phyloP scores from a whole-genome alignment of 2,797 vertebrate species.

The Spinus olivaceus region DNA sequence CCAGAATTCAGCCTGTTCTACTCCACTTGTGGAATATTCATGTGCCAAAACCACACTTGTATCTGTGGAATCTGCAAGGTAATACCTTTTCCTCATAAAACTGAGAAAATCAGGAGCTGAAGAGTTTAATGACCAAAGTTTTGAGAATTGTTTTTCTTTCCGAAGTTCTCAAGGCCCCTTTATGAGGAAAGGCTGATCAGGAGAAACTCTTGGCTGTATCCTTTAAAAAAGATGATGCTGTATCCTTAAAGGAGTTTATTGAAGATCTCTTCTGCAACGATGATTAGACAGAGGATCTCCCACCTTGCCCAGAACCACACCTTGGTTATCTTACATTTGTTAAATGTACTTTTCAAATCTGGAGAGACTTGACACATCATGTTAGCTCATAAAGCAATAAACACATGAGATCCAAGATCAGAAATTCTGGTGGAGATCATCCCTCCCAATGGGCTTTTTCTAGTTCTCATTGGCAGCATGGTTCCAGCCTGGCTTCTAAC shows the following conservation, averaged over 20 bases:
- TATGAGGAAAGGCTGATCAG: not conserved
- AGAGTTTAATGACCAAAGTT: not conserved
- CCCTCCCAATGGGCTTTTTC: not conserved
- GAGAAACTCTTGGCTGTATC: not conserved
- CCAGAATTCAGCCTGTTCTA: not conserved
- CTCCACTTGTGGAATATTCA: not conserved
- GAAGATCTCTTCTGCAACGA: not conserved
- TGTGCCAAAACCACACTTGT: accelerated
- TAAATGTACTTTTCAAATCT: not conserved
- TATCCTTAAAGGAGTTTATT: not conserved
- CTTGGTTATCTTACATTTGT: not conserved
- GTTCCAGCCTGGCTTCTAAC: not conserved
- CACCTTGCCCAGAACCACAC: not conserved
- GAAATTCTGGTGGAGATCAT: not conserved
- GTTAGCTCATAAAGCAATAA: not conserved
- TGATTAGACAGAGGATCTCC: not conserved
- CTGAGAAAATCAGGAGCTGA: not conserved
- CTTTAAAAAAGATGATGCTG: not conserved
- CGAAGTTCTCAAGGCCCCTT: not conserved
- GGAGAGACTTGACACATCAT: not conserved
- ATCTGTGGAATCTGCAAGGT: not conserved
- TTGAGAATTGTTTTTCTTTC: not conserved
- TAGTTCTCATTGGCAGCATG: not conserved
- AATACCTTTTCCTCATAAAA: not conserved
- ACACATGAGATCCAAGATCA: not conserved